Evolutionary conservation across 92 coral and sea anemone genomes (phyloP), one percentile per base, ranked within the genome.

Genomic region (Bergia puertoricense): DNA sequence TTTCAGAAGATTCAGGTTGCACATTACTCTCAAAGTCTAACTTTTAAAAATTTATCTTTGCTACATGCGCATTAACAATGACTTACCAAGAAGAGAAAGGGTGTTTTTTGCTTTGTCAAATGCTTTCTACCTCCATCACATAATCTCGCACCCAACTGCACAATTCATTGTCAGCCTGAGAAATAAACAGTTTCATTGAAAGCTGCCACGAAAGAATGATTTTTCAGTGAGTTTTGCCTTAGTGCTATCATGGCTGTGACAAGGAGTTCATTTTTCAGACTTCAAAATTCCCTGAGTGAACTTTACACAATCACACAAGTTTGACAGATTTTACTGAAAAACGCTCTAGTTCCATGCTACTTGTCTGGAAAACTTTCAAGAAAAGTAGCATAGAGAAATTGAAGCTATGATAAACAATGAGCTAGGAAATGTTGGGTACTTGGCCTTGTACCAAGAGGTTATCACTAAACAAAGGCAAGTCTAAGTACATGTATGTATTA

Each of bases 61-160:
- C 71, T 65, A 8, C 74, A 68, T 68, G 38, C 74, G 38, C 74
- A 68, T 68, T 68, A 68, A 7, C 74, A 68, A 22, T 68, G 38
- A 68, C 10, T 68, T 68, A 68, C 74, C 38, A 68, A 68, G 74
- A 68, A 68, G 38, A 68, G 74, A 68, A 68, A 68, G 38, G 10
- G 7, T 68, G 74, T 68, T 68, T 68, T 37, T 68, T 68, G 74
- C 74, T 4, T 68, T 68, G 74, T 68, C 74, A 68, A 68, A 68
- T 68, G 74, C 38, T 68, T 68, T 68, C 74, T 22, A 37, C 74
- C 74, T 68, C 74, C 74, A 16, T 66, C 72, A 18, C 72, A 16
- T 15, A 8, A 66, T 66, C 72, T 66, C 72, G 72, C 72, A 66
- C 72, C 72, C 72, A 66, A 66, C 30, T 23, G 72, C 72, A 16